Evolutionary conservation across 2,113 vertebrate genomes (phyloP), one percentile per base, ranked within the genome.

Genomic region (Struthio camelus): DNA sequence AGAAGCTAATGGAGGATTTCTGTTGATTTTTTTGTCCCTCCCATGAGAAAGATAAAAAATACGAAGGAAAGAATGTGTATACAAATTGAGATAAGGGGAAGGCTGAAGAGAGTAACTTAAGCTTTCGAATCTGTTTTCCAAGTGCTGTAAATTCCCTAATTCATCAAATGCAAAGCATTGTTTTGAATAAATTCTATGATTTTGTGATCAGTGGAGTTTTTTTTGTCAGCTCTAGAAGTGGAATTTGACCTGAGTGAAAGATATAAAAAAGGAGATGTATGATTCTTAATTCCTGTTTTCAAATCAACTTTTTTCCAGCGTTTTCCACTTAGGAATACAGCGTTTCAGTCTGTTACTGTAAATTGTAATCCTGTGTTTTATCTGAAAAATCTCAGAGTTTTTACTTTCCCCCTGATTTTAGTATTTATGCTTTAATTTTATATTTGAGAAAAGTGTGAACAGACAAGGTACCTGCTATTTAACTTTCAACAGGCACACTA

Each of bases 1-100:
- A 80, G 50, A 28, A 88, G 34, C 69, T 83, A 46, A 75, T 61
- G 76, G 70, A 87, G 14, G 8, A 70, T 66, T 58, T 72, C 0
- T 67, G 80, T 15, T 77, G 65, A 76, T 70, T 36, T 32, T 53
- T 73, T 56, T 51, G 30, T 42, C 23, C 11, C 25, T 48, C 72
- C 27, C 46, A 76, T 90, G 85, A 86, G 48, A 88, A 96, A 93
- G 86, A 80, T 79, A 90, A 95, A 76, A 38, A 42, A 73, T 80
- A 65, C 53, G 86, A 71, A 64, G 65, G 85, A 89, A 96, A 92
- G 50, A 51, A 3, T 10, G 2, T 50, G 3, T 77, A 8, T 67
- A n/a, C 38, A 93, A 87, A 58, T 3, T 18, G 65, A 82, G 40
- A 87, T 83, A 59, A 58, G 40, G 44, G 5, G 17, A 80, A 75